Evolutionary conservation across 1,140 invertebrate genomes (phyloP), one percentile per base, ranked within the genome.

Genomic region (Drosophila repletoides): DNA sequence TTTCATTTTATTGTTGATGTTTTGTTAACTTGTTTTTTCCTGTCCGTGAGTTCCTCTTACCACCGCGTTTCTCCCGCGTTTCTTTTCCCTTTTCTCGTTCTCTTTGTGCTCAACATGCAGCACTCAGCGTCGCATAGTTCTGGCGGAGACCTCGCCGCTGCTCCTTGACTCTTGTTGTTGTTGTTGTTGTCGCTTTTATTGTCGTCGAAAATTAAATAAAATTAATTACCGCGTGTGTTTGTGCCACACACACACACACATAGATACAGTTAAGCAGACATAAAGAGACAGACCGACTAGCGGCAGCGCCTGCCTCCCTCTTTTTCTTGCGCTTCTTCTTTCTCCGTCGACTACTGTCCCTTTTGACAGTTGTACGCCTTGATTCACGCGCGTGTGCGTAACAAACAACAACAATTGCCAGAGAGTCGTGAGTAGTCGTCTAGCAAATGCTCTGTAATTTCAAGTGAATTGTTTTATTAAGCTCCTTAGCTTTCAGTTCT

Each of bases 181-280:
- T 40, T 72, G 55, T 60, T 76, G 58, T 72, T 73, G 77, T 84
- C 69, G 65, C 60, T 74, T 74, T 81, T 79, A 84, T 83, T 83
- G 79, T 84, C 63, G 79, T 86, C 80, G 80, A 84, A 84, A 84
- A 84, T 84, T 84, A 84, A 84, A 84, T 84, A 84, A 86, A 84
- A 84, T 84, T 84, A 84, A 84, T 84, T 84, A 84, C 80, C 38
- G 75, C 80, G 55, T 76, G 75, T 72, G 79, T 64, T 74, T 79
- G 49, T 71, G 71, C 36, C 51, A 76, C 51, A 43, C 28, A 41
- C 55, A 52, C 21, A 56, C 38, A 40, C 21, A 43, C 46, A 40
- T 5, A 52, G 5, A 49, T n/a, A 48, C 15, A 51, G 33, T 15
- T 7, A 15, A 5, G 14, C 38, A 34, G 1, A 41, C 33, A 26